Base-by-base conservation (phyloP, 2,888 invertebrate genomes). In the Agonopterix alstromeriana region DNA sequence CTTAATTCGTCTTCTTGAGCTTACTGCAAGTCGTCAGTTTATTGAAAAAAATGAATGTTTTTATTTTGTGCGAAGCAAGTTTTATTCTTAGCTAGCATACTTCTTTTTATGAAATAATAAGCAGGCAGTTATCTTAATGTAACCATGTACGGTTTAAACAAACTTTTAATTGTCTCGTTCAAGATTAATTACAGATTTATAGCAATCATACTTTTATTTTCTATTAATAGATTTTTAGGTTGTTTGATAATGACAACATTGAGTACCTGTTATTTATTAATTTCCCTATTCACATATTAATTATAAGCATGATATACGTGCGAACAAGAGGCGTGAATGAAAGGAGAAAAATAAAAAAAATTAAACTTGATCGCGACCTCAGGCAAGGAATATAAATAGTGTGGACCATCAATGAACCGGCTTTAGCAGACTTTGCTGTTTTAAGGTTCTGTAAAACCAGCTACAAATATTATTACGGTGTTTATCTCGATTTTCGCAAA, bases 1-100 rank as follows among this genome's bases (percentile, higher is more conserved):
- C 67, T 75, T 74, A 75, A 80, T 82, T 82, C 80, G 72, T 75
- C 71, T 79, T 67, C 71, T 73, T 70, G 65, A 67, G 67, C 67
- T 70, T 62, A 68, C 70, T 81, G 70, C 69, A 70, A 70, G 67
- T 63, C 63, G 63, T 63, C 61, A 59, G 57, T 56, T 55, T 57
- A 62, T 12, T 66, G 64, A 68, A 74, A 73, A 73, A 54, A 67
- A 55, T 50, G 50, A 55, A 51, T 55, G 56, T 70, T 63, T 61
- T 58, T 67, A 64, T 67, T 38, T 38, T 65, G 56, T 14, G 27
- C 12, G 40, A 27, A 8, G 17, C 49, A 35, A 35, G 12, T 46
- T 48, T 48, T 47, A 17, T 43, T 43, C 45, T 42, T 36, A n/a
- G 38, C n/a, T 38, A n/a, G 10, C 38, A 38, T 27, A 27, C 27